Evolutionary conservation across 2,113 vertebrate genomes (phyloP).

Genomic region (Peromyscus californicus): DNA sequence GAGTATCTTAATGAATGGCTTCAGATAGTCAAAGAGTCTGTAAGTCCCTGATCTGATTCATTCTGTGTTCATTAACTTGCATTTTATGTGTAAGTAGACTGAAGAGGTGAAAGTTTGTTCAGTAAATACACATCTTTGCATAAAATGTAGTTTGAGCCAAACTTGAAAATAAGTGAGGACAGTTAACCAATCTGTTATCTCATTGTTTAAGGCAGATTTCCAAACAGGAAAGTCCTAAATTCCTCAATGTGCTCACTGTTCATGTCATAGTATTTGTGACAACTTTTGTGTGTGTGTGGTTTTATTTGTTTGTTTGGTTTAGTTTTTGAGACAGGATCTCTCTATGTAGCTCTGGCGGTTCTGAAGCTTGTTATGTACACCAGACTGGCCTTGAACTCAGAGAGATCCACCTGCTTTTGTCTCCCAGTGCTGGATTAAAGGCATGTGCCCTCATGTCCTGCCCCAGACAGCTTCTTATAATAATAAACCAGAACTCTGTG

Average conservation of each 20-base stretch:
- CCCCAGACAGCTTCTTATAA: not conserved
- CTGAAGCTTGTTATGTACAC: not conserved
- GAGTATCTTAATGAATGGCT: conserved; percentile 97
- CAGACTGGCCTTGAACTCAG: not conserved
- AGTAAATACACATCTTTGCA: not conserved
- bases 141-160: conserved; percentile 49
- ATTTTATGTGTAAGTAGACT: not conserved
- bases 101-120: conserved; percentile 35
- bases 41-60: conserved; percentile 77
- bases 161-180: not conserved
- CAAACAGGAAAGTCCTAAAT: not conserved
- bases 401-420: not conserved
- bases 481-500: not conserved
- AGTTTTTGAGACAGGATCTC: not conserved
- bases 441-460: not conserved
- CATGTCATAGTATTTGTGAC: not conserved
- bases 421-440: not conserved
- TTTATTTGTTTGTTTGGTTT: not conserved
- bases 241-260: not conserved
- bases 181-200: not conserved
- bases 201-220: conserved; percentile 35
- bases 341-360: not conserved
- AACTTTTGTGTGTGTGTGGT: not conserved
- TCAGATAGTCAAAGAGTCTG: conserved; percentile 90
- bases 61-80: conserved; percentile 19